Base-by-base conservation (phyloP, 2,888 invertebrate species). In the Operophtera brumata region DNA sequence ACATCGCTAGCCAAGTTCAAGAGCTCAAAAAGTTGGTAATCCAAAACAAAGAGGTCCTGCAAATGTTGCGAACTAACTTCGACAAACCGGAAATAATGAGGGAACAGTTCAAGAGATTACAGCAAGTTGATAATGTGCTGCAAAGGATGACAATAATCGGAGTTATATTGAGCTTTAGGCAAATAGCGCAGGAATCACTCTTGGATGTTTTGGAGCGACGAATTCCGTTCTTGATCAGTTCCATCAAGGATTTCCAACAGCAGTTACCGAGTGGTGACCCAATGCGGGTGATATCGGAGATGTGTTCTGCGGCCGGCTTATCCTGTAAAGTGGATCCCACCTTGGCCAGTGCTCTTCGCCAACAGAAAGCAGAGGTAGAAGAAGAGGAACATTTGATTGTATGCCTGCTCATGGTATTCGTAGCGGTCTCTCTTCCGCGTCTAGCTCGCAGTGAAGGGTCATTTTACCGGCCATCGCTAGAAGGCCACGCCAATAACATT, bases 1-100 rank as follows among this genome's bases (percentile, higher is more conserved):
- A 99, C 77, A 98, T 99, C 65, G 96, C 99, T 9, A 97, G 97
- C 78, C 99, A 99, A 90, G 98, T 99, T 9, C 96, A 97, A 70
- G 99, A 99, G 80, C 85, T 99, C 32, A 99, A 98, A 82, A 94
- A 95, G 61, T 88, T 99, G 56, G 99, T 99, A 0, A 93, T 96
- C 30, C 92, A 94, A 51, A 99, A 99, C 80, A 98, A 98, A 77
- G 99, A 99, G 63, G 94, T 97, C 10, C 90, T 99, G 7, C 93
- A 96, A 57, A 94, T 96, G 57, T 86, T 99, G 39, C 91, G 99
- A 68, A 98, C 98, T 0, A 98, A 97, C 82, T 99, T 99, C 77
- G 99, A 99, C 80, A 99, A 99, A 77, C 99, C 99, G 0, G 99
- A 99, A 70, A 94, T 97, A 34, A 99, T 99, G 99, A 96, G 96